These are phyloP conservation scores for Gouania willdenowi DNA, from an alignment of 2,797 vertebrate genomes.

Conservation along the genomic window DNA sequence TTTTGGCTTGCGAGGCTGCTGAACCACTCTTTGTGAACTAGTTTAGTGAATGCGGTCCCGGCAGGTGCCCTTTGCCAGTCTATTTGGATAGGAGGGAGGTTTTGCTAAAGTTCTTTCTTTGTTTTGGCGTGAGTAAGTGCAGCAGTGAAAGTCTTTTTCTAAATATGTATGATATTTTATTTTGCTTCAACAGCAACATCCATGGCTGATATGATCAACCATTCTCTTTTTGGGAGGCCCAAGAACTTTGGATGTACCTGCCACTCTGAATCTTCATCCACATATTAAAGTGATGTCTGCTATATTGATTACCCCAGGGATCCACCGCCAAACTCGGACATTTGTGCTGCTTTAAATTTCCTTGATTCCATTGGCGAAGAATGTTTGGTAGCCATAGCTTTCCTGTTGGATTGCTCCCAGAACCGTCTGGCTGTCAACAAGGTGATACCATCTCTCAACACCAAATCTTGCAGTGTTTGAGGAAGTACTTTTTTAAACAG, in stretches of 20 bases:
- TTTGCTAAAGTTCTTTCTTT: too few relatives aligned
- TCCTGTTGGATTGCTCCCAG: too few relatives aligned
- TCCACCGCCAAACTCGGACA: constrained; percentile 39
- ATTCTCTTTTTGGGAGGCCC: not conserved
- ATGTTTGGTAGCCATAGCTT: too few relatives aligned
- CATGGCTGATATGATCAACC: not conserved
- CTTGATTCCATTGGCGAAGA: too few relatives aligned
- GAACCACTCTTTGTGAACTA: not conserved
- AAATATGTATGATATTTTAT: too few relatives aligned
- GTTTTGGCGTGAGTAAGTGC: too few relatives aligned
- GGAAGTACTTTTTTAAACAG: not conserved
- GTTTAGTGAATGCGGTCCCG: not conserved
- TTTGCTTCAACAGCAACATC: too few relatives aligned
- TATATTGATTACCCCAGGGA: too few relatives aligned
- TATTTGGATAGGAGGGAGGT: too few relatives aligned
- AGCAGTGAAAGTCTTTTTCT: too few relatives aligned
- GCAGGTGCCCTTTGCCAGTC: not conserved
- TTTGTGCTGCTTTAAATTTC: too few relatives aligned
- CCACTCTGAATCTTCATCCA: constrained; percentile 7
- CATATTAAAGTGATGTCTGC: constrained; percentile 7
- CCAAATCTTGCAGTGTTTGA: not conserved
- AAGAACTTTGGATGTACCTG: too few relatives aligned
- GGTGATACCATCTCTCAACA: not conserved
- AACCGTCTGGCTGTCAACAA: not conserved
- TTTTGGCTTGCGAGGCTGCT: not conserved